Percentiles rank a stretch among this genome's conserved stretches.
phyloP scores from a whole-genome alignment of 2,797 vertebrate genomes.

The Streptopelia turtur region DNA sequence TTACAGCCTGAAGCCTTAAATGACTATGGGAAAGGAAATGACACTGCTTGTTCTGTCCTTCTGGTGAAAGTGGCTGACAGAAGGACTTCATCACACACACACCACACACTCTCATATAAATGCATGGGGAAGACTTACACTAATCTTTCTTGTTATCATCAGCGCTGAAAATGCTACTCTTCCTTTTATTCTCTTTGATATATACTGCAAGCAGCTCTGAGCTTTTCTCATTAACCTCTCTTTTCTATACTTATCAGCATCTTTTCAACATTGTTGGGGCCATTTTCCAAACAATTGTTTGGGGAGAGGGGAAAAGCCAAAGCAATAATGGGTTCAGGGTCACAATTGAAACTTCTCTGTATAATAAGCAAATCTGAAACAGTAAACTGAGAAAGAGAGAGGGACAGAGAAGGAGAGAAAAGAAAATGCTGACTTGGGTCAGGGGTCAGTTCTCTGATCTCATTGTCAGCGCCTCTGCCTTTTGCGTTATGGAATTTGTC shows the following conservation, averaged over 20 bases:
- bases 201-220: neutral
- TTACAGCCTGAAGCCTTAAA: neutral
- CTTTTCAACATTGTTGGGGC: slow-evolving; percentile 80
- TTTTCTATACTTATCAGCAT: slow-evolving; percentile 83
- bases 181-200: neutral
- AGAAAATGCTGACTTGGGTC: slow-evolving; percentile 84
- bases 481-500: slow-evolving; percentile 81
- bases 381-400: slow-evolving; percentile 74
- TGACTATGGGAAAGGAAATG: neutral
- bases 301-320: slow-evolving; percentile 47
- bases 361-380: slow-evolving; percentile 73
- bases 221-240: slow-evolving; percentile 56
- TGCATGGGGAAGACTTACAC: neutral
- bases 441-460: slow-evolving; percentile 88
- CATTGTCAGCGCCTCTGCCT: slow-evolving; percentile 80
- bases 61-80: neutral
- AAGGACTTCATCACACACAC: neutral
- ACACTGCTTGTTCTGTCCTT: neutral
- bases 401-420: slow-evolving; percentile 84
- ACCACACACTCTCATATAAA: neutral
- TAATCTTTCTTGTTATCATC: neutral
- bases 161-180: neutral
- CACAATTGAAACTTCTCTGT: slow-evolving; percentile 74
- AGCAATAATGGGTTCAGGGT: slow-evolving; percentile 81
- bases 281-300: slow-evolving; percentile 84